Conservation (phyloP, 2,797 vertebrate species). For the Potorous gilbertii region DNA sequence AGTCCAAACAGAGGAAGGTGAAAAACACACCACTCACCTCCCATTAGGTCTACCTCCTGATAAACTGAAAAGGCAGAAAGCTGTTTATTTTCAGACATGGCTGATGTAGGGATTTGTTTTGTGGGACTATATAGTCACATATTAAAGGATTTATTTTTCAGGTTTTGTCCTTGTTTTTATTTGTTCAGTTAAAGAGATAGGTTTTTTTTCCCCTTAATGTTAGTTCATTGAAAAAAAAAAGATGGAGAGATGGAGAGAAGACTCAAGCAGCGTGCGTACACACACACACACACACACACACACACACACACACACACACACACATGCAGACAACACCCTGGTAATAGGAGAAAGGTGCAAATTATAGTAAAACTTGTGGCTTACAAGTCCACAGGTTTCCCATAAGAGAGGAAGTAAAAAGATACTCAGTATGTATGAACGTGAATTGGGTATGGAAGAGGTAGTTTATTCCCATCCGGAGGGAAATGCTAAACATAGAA, state of each 20-base stretch:
- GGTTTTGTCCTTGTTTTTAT: background rate
- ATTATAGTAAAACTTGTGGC: background rate
- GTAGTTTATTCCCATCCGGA: background rate
- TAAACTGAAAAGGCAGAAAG: background rate
- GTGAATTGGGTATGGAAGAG: background rate
- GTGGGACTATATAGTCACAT: background rate
- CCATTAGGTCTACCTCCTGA: background rate
- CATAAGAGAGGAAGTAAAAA: background rate
- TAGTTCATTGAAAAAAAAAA: background rate
- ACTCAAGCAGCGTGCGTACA: background rate
- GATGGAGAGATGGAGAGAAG: background rate
- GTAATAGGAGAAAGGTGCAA: background rate
- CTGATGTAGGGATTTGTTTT: background rate
- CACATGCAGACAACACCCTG: background rate
- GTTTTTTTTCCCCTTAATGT: background rate
- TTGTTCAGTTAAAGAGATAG: background rate
- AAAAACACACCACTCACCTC: background rate
- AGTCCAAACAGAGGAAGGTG: background rate
- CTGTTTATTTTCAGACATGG: background rate
- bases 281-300: background rate
- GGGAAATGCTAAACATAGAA: background rate
- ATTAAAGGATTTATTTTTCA: background rate
- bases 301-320: background rate
- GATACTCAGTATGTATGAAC: background rate
- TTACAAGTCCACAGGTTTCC: background rate